Percentiles rank a stretch among this genome's conserved stretches.
Conservation (phyloP, 2,113 vertebrate genomes). For the Megalops atlanticus region DNA sequence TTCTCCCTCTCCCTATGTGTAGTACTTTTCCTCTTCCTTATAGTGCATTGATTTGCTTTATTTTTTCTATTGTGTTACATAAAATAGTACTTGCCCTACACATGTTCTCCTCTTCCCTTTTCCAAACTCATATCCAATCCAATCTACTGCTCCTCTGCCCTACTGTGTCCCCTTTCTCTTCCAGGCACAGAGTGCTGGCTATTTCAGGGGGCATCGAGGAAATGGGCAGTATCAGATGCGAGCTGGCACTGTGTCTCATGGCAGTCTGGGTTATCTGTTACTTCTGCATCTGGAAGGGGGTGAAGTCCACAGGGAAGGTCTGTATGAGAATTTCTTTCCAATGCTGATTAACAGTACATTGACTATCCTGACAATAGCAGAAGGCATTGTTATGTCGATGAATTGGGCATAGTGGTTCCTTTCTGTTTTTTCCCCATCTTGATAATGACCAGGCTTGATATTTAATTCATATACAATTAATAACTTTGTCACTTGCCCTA, state of each 20-base stretch:
- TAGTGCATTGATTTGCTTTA: neutral
- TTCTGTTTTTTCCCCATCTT: no score
- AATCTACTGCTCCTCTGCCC: neutral
- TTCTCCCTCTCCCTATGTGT: neutral
- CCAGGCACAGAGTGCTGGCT: conserved; percentile 80
- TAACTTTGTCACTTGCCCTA: no score
- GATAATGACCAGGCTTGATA: no score
- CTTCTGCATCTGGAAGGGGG: conserved; percentile 95
- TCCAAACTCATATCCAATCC: neutral
- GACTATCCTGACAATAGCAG: no score
- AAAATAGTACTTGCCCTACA: no score
- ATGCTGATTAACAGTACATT: neutral
- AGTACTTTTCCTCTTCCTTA: neutral
- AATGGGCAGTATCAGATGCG: conserved; percentile 84
- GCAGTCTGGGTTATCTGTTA: conserved; percentile 86
- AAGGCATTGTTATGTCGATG: no score
- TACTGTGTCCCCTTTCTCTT: neutral
- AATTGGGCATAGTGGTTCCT: no score
- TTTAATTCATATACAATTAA: no score
- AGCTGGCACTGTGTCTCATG: conserved; percentile 82
- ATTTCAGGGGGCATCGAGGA: conserved; percentile 86
- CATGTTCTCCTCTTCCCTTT: no score
- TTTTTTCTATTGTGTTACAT: no score
- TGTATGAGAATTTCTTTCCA: neutral
- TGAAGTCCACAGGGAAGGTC: conserved; percentile 93